Conservation (phyloP, 1,140 invertebrate genomes). For the Lordiphosa stackelbergi region DNA sequence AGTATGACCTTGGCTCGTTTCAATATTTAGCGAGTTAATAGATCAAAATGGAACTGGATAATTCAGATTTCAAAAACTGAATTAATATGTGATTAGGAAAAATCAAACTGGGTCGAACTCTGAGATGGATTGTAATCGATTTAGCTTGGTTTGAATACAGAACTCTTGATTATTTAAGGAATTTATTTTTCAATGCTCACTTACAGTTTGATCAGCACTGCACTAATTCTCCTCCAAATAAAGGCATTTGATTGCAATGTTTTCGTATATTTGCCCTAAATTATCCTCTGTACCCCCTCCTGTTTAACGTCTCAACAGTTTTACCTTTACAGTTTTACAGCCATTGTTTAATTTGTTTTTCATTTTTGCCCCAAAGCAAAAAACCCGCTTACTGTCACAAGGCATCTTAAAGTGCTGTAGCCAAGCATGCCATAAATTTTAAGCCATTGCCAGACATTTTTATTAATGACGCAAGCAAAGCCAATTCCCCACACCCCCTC, state of each 20-base stretch:
- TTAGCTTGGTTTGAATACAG: too few species aligned
- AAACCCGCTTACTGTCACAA: constrained; percentile 62
- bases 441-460: constrained; percentile 71
- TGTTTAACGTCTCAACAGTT: not conserved
- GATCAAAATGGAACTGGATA: too few species aligned
- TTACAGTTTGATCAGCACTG: constrained; percentile 47
- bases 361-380: constrained; percentile 5
- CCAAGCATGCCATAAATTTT: constrained; percentile 69
- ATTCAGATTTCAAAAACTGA: too few species aligned
- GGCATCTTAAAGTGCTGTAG: constrained; percentile 55
- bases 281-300: too few species aligned
- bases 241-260: too few species aligned
- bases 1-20: not conserved
- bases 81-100: too few species aligned
- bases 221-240: too few species aligned
- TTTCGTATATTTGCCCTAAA: too few species aligned
- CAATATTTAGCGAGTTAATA: too few species aligned
- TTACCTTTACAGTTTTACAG: constrained; percentile 16
- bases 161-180: too few species aligned
- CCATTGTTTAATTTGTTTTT: not conserved
- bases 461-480: constrained; percentile 67
- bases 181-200: not conserved
- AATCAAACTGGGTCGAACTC: too few species aligned
- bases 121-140: too few species aligned
- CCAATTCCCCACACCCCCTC: not conserved